These are phyloP conservation scores for Enoplosus armatus DNA, from an alignment of 2,797 vertebrate species.

Conservation along the genomic window DNA sequence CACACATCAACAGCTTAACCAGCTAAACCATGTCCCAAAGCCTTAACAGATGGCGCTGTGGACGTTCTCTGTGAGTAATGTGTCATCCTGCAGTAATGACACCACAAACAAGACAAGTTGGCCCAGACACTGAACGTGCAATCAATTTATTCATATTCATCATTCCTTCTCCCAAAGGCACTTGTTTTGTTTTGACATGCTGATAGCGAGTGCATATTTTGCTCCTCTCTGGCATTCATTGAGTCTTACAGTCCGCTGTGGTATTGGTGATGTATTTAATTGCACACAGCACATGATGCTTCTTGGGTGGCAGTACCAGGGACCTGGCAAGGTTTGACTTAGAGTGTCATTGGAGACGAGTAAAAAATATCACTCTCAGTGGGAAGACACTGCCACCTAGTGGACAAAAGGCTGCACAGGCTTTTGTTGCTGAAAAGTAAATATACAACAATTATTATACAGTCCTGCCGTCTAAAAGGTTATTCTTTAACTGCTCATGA, in stretches of 20 bases:
- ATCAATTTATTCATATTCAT: conserved; percentile 21
- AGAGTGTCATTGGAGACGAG: not conserved
- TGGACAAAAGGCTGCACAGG: conserved; percentile 15
- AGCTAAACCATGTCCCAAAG: conserved; percentile 51
- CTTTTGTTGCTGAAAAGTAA: not conserved
- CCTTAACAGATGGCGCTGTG: conserved; percentile 56
- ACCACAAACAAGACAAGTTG: conserved; percentile 44
- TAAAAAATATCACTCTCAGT: not conserved
- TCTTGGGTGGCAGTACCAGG: conserved; percentile 33
- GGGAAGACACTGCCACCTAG: conserved; percentile 62
- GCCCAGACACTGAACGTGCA: conserved; percentile 24
- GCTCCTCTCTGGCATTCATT: conserved; percentile 9
- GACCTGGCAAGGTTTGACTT: not conserved
- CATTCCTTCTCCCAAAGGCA: conserved; percentile 4
- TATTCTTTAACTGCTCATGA: not conserved
- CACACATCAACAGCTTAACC: conserved; percentile 60
- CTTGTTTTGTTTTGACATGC: conserved; percentile 25
- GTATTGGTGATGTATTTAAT: conserved; percentile 7
- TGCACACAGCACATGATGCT: conserved; percentile 5
- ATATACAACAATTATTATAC: not conserved
- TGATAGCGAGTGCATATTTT: conserved; percentile 27
- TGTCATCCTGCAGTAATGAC: conserved; percentile 47
- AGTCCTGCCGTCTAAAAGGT: conserved; percentile 41
- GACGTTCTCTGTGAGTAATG: conserved; percentile 39
- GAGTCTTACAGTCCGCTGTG: not conserved